phyloP scores from a whole-genome alignment of 1,140 invertebrate species.

The Homarus americanus region DNA sequence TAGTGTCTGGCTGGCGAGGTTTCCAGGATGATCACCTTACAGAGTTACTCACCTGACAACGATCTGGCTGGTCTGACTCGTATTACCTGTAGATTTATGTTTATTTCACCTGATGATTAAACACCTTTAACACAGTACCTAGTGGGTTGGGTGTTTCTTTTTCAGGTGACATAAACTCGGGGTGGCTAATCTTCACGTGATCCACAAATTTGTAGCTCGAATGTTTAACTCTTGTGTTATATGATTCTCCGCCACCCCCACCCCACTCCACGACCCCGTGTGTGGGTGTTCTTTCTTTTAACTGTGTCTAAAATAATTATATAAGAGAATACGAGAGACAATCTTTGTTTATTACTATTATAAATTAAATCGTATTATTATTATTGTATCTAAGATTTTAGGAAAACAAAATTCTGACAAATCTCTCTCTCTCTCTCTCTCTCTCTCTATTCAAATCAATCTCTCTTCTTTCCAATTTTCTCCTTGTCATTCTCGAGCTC shows the following conservation, averaged over 20 bases:
- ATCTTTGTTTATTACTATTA: neutral
- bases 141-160: neutral
- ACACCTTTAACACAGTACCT: neutral
- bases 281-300: neutral
- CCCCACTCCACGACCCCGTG: neutral
- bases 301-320: neutral
- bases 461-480: neutral
- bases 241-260: neutral
- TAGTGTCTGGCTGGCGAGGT: neutral
- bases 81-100: neutral
- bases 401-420: neutral
- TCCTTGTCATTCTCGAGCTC: neutral
- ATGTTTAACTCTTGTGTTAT: neutral
- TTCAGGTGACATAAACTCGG: neutral
- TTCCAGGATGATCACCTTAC: neutral
- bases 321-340: neutral
- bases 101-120: too few species aligned
- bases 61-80: neutral
- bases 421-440: too few species aligned
- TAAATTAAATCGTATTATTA: neutral
- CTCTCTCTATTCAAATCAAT: neutral
- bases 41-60: neutral
- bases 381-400: neutral
- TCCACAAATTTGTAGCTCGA: neutral
- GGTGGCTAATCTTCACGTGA: too few species aligned